phyloP scores from a whole-genome alignment of 2,888 invertebrate genomes.

The Andrena camellia region DNA sequence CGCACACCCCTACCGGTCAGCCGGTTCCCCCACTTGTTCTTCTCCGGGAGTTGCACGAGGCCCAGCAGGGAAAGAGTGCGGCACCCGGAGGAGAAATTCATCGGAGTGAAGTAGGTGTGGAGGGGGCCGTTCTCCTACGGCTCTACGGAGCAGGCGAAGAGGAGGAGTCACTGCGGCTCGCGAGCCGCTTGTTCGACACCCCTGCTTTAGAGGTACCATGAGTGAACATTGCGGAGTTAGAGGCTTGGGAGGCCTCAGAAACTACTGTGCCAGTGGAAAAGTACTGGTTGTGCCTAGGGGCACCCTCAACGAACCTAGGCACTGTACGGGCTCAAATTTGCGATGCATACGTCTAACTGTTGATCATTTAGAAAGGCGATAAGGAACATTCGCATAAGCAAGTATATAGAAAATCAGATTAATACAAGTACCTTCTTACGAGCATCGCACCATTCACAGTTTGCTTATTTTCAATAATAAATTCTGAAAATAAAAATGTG shows the following conservation, averaged over 20 bases:
- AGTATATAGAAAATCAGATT: neutral
- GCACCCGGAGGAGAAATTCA: too few relatives aligned
- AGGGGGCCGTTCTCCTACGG: too few relatives aligned
- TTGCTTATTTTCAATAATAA: neutral
- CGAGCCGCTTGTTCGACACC: too few relatives aligned
- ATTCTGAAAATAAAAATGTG: too few relatives aligned
- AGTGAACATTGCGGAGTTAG: constrained; percentile 18
- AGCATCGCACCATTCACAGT: neutral
- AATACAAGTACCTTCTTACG: neutral
- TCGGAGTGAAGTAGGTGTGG: too few relatives aligned
- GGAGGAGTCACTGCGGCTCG: too few relatives aligned
- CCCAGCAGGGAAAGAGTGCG: too few relatives aligned
- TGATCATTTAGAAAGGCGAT: neutral
- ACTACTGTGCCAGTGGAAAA: constrained; percentile 22
- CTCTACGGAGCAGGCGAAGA: too few relatives aligned
- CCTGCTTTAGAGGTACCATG: constrained; percentile 10
- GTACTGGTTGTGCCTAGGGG: constrained; percentile 4
- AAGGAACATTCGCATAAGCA: neutral
- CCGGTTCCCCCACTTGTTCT: too few relatives aligned
- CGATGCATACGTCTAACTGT: neutral
- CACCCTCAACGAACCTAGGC: constrained; percentile 6
- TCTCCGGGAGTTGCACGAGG: too few relatives aligned
- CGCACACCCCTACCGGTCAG: too few relatives aligned
- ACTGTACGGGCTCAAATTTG: neutral
- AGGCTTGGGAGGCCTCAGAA: constrained; percentile 16